These are phyloP conservation scores for Tricholauxania praeusta DNA, from an alignment of 2,888 invertebrate species.

Conservation along the genomic window DNA sequence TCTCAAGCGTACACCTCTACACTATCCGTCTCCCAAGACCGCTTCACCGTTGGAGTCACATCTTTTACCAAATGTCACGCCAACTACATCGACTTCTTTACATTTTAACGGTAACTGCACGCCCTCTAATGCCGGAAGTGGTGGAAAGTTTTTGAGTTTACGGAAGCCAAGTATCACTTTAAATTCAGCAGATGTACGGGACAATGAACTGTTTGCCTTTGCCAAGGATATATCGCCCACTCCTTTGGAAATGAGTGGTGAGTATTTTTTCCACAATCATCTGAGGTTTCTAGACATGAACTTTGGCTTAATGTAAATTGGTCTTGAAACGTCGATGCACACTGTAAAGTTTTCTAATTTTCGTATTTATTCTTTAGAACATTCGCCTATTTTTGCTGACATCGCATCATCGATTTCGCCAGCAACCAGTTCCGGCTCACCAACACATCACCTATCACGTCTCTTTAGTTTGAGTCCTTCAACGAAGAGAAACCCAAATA, in stretches of 20 bases:
- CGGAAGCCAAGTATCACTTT: constrained; percentile 64
- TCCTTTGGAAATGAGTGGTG: constrained; percentile 58
- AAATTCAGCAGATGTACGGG: constrained; percentile 63
- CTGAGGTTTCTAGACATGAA: not conserved
- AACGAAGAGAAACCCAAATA: constrained; percentile 61
- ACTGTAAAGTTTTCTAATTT: not conserved
- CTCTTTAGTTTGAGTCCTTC: constrained; percentile 65
- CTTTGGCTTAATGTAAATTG: too few species aligned
- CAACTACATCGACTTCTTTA: constrained; percentile 35
- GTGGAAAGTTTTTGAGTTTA: constrained; percentile 56
- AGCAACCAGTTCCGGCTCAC: constrained; percentile 60
- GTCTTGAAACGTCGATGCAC: too few species aligned
- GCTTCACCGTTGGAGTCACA: constrained; percentile 61
- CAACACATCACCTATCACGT: constrained; percentile 60
- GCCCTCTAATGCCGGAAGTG: constrained; percentile 38
- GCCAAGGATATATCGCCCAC: constrained; percentile 63
- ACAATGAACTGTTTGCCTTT: constrained; percentile 64
- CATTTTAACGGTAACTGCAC: constrained; percentile 35
- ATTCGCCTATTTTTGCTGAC: constrained; percentile 64
- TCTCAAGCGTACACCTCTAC: constrained; percentile 49
- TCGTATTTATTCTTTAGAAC: constrained; percentile 14
- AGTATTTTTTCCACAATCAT: constrained; percentile 35
- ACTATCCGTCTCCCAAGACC: constrained; percentile 52
- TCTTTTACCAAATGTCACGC: constrained; percentile 55
- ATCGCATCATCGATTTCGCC: constrained; percentile 60